Base-by-base conservation (phyloP, 2,888 invertebrate genomes). In the Sarcophaga caerulescens region DNA sequence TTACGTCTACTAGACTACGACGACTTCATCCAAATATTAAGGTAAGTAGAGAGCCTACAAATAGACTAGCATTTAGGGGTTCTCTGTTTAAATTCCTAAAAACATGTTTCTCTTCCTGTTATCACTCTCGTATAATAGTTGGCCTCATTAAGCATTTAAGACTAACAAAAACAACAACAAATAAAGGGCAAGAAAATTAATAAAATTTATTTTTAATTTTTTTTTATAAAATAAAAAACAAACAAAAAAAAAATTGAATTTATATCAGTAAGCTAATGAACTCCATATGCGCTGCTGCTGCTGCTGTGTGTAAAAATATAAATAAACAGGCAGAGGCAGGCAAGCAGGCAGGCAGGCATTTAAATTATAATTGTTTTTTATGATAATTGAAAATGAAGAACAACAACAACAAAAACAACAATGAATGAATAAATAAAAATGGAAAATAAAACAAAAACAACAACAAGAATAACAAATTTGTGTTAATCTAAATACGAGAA, bases 181-280 rank as follows among this genome's bases (percentile, higher is more conserved):
- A 25, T 35, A 45, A n/a, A 25, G 65, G 17, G 12, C 3, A 11
- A 19, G 21, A 52, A 44, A 73, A 70, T 77, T 52, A 76, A 71
- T 76, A 76, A 23, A 82, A 77, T 84, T 79, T 84, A 84, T 84
- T 52, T 52, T 52, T 52, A 14, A 25, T 25, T 35, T 35, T 35
- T 17, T 17, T 14, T 17, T 14, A 14, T 47, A 47, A 47, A 71
- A 69, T 70, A 65, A 63, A 12, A 69, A 57, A 69, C 62, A n/a
- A 69, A 69, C 65, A 76, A 70, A 60, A 70, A 82, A 76, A 82
- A 76, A 76, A 71, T 71, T 82, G 35, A 81, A 82, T 84, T 79
- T 79, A 84, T 84, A 84, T 80, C 84, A 84, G 84, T 76, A 84
- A 80, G 84, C 80, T 84, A 84, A 84, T 84, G 81, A 81, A 85